Evolutionary conservation across 1,140 invertebrate genomes (phyloP).

Genomic region (Drosophila arizonae): DNA sequence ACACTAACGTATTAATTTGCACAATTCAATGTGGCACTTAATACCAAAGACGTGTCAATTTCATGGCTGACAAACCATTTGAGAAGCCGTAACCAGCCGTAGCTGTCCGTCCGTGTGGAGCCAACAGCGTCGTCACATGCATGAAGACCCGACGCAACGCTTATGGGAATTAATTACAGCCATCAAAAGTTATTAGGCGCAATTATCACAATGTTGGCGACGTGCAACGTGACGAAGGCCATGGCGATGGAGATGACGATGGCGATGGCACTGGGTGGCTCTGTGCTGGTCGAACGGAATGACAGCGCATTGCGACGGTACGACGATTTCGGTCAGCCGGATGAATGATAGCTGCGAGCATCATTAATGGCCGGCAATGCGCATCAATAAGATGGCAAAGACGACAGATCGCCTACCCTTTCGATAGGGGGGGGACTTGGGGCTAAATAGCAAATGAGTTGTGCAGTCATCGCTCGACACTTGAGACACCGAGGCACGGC

Average conservation of each 20-base stretch:
- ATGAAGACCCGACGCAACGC: constrained; percentile 33
- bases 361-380: constrained; percentile 27
- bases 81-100: constrained; percentile 28
- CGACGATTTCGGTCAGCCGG: constrained; percentile 15
- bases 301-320: constrained; percentile 20
- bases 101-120: constrained; percentile 7
- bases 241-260: background rate
- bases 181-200: constrained; percentile 80
- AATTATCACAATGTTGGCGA: constrained; percentile 76
- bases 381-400: constrained; percentile 9
- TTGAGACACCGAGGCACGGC: constrained; percentile 46
- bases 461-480: constrained; percentile 35
- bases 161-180: constrained; percentile 79
- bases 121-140: constrained; percentile 21
- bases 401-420: too few relatives aligned
- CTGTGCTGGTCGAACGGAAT: constrained; percentile 2
- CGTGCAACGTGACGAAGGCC: constrained; percentile 48
- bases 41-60: constrained; percentile 80
- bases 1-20: constrained; percentile 68
- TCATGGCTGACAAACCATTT: constrained; percentile 74
- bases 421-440: background rate
- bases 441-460: constrained; percentile 45
- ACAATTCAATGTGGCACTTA: constrained; percentile 80
- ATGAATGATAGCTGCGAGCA: constrained; percentile 9
- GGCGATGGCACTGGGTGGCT: background rate